Evolutionary conservation across 2,888 invertebrate genomes (phyloP).

Genomic region (Lasioglossum malachurum): DNA sequence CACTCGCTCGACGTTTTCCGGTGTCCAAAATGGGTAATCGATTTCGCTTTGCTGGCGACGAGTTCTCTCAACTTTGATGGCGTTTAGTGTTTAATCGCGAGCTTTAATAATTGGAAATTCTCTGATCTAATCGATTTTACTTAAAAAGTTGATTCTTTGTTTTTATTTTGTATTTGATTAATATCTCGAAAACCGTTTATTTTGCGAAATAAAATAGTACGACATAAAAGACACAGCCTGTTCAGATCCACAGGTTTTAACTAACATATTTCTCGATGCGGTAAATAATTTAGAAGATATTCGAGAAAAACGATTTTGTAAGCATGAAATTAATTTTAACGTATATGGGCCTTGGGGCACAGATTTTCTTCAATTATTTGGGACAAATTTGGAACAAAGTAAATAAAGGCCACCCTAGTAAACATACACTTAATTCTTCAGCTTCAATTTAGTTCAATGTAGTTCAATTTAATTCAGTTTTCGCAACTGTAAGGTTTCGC

Average conservation of each 20-base stretch:
- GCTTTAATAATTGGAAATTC: background rate
- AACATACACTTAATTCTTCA: background rate
- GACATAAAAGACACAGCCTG: too few species aligned
- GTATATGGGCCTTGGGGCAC: too few species aligned
- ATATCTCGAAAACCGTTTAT: background rate
- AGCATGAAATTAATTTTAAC: too few species aligned
- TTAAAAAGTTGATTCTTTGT: background rate
- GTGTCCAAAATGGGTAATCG: background rate
- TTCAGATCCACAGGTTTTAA: too few species aligned
- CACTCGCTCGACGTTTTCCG: background rate
- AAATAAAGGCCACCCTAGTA: too few species aligned
- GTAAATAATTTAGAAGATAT: too few species aligned
- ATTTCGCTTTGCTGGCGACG: background rate
- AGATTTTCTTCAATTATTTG: too few species aligned
- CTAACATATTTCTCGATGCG: too few species aligned
- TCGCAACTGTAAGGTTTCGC: background rate
- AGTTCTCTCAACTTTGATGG: background rate
- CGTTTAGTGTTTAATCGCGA: background rate
- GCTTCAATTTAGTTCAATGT: background rate
- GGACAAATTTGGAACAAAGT: too few species aligned
- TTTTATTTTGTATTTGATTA: background rate
- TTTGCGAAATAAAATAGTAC: too few species aligned
- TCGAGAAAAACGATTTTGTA: too few species aligned
- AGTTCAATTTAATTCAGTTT: background rate
- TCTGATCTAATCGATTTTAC: background rate